These are phyloP conservation scores for Oceanodroma tethys DNA, from an alignment of 2,113 vertebrate species.

Conservation along the genomic window DNA sequence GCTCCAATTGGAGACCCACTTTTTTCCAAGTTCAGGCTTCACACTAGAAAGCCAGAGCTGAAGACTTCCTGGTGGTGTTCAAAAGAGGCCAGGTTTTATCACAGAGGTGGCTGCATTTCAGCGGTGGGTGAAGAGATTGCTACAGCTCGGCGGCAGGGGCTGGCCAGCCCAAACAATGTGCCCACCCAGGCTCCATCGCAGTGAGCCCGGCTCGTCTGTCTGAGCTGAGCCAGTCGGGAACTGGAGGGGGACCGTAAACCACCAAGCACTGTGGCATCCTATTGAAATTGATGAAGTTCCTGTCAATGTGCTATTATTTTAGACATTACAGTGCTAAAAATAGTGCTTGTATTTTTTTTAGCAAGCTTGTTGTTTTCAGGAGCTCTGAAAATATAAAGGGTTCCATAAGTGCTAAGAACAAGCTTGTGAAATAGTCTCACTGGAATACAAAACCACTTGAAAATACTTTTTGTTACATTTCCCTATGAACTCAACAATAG, in stretches of 20 bases:
- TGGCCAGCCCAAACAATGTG: not conserved
- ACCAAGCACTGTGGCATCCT: not conserved
- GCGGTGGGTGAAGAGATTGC: not conserved
- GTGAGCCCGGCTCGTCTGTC: accelerated
- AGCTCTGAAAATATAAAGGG: slow-evolving; percentile 46
- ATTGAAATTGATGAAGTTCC: not conserved
- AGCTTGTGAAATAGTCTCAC: slow-evolving; percentile 33
- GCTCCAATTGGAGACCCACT: not conserved
- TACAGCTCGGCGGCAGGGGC: not conserved
- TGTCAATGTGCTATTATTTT: slow-evolving; percentile 45
- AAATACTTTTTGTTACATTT: slow-evolving; percentile 37
- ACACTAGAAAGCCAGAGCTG: not conserved
- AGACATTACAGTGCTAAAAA: not conserved
- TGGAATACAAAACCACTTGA: slow-evolving; percentile 53
- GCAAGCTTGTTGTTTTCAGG: slow-evolving; percentile 33
- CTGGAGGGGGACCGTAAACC: not conserved
- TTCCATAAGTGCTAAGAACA: slow-evolving; percentile 48
- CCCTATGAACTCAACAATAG: not conserved
- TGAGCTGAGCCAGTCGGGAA: not conserved
- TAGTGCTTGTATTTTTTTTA: not conserved
- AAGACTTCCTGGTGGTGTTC: not conserved
- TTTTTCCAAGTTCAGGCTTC: not conserved
- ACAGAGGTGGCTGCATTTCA: not conserved
- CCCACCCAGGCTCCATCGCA: not conserved
- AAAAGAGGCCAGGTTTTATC: not conserved